Conservation (phyloP, 2,797 vertebrate genomes). For the Bovichtus diacanthus region DNA sequence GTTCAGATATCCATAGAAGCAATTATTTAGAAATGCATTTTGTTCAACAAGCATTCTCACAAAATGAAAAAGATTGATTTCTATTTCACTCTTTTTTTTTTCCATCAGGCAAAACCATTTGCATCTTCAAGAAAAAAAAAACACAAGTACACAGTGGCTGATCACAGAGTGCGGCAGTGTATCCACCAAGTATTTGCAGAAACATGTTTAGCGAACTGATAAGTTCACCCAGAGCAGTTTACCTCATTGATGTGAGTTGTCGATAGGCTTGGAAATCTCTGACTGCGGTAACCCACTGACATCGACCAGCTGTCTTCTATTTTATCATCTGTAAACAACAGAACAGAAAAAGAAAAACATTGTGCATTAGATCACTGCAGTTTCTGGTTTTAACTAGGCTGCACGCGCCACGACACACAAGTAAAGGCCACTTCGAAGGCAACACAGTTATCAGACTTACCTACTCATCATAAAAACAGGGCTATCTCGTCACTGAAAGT, state of each 20-base stretch:
- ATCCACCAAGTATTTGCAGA: constrained; percentile 1
- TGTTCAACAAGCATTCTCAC: not conserved
- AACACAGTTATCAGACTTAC: constrained; percentile 58
- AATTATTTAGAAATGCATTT: not conserved
- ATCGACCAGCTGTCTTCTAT: constrained; percentile 50
- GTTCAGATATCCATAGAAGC: not conserved
- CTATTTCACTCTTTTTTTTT: not conserved
- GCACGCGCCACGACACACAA: constrained; percentile 35
- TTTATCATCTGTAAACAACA: constrained; percentile 55
- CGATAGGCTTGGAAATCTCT: constrained; percentile 48
- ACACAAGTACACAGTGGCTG: not conserved
- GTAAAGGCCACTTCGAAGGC: constrained; percentile 50
- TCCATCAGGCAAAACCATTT: constrained; percentile 9
- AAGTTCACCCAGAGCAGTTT: constrained; percentile 42
- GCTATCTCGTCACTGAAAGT: constrained; percentile 42
- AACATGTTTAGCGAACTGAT: constrained; percentile 27
- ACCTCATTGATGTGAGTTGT: constrained; percentile 71
- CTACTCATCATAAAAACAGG: constrained; percentile 58
- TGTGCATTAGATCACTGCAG: not conserved
- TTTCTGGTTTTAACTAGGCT: constrained; percentile 17
- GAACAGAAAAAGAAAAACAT: constrained; percentile 15
- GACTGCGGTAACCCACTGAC: constrained; percentile 52
- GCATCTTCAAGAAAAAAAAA: constrained; percentile 6
- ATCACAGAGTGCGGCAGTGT: constrained; percentile 1
- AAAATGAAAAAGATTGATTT: constrained; percentile 8